These are phyloP conservation scores for Albula glossodonta DNA, from an alignment of 2,113 vertebrate genomes.

Conservation along the genomic window DNA sequence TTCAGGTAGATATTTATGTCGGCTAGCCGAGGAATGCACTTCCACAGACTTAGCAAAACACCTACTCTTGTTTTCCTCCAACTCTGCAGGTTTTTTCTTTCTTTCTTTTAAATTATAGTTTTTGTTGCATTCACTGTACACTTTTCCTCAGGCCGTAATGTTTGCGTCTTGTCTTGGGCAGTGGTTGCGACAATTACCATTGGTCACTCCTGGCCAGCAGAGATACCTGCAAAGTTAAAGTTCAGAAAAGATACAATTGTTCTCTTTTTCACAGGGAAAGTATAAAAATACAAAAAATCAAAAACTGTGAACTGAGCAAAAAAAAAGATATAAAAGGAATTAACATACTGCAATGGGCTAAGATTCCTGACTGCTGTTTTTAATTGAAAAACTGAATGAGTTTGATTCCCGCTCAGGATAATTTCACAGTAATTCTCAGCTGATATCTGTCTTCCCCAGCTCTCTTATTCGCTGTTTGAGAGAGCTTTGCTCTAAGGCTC, in stretches of 20 bases:
- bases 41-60: too few species aligned
- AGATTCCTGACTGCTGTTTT: neutral
- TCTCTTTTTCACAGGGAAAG: neutral
- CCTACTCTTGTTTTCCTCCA: too few species aligned
- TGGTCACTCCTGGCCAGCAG: neutral
- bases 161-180: neutral
- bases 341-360: neutral
- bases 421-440: slow-evolving; percentile 10
- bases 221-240: neutral
- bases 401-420: slow-evolving; percentile 8
- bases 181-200: neutral
- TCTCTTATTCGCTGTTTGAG: neutral
- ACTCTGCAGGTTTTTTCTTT: too few species aligned
- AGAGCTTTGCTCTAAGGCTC: neutral
- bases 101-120: too few species aligned
- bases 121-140: too few species aligned
- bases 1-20: neutral
- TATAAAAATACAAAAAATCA: neutral
- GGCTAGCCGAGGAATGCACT: neutral
- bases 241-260: neutral
- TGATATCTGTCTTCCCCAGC: slow-evolving; percentile 8
- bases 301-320: neutral
- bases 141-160: too few species aligned
- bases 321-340: neutral
- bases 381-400: slow-evolving; percentile 4